Evolutionary conservation across 1,140 invertebrate genomes (phyloP).

Genomic region (Temnothorax curvispinosus): DNA sequence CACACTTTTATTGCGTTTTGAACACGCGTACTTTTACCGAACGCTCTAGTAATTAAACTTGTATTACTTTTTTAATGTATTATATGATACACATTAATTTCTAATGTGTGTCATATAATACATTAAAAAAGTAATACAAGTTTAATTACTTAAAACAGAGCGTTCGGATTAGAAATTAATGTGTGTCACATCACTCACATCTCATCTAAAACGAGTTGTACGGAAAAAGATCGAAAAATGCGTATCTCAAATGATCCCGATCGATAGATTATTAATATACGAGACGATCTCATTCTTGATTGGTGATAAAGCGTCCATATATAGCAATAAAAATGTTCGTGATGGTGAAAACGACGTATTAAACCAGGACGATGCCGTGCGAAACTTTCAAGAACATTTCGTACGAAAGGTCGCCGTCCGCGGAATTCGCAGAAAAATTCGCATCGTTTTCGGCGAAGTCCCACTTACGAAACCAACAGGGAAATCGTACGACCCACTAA

Average conservation of each 20-base stretch:
- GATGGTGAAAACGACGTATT: not conserved
- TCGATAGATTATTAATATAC: not conserved
- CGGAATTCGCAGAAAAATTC: conserved; percentile 24
- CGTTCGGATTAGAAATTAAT: too few species aligned
- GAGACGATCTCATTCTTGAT: not conserved
- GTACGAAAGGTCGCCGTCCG: not conserved
- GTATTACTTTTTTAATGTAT: too few species aligned
- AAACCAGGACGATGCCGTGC: not conserved
- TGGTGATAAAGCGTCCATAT: not conserved
- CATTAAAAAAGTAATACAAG: too few species aligned
- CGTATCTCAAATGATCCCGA: not conserved
- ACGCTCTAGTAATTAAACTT: conserved; percentile 1
- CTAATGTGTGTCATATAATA: not conserved
- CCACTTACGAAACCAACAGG: conserved; percentile 14
- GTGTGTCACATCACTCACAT: not conserved
- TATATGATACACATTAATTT: not conserved
- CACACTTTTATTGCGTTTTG: not conserved
- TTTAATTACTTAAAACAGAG: too few species aligned
- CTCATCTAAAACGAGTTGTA: not conserved
- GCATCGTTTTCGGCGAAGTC: not conserved
- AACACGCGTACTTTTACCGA: conserved; percentile 30
- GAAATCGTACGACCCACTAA: conserved; percentile 4
- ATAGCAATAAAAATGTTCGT: not conserved
- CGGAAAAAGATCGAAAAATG: not conserved
- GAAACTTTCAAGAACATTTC: conserved; percentile 22